Evolutionary conservation across 2,113 vertebrate genomes (phyloP), one percentile per base, ranked within the genome.

Genomic region (Galeopterus variegatus): DNA sequence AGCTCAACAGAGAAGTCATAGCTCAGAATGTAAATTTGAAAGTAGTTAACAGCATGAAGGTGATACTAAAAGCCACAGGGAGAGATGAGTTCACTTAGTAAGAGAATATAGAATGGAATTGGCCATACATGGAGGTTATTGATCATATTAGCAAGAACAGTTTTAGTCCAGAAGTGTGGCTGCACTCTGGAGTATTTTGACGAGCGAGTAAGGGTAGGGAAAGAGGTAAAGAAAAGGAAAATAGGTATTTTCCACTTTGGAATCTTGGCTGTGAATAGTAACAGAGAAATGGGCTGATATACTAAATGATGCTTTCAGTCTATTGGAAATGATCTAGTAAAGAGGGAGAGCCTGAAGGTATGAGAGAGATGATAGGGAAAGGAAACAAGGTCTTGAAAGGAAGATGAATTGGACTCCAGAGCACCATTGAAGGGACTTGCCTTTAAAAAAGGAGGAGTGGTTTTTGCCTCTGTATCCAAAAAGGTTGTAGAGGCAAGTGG

Each of bases 1-100:
- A 64, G 28, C 33, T 87, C 77, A 91, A 69, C 48, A 91, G 76
- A 94, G 41, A 76, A 88, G 23, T 91, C 50, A 54, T 62, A 75
- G 33, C 69, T 69, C 82, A 60, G 83, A 92, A 82, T 76, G 17
- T 54, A 62, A 82, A 52, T 41, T 64, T 94, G n/a, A 87, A 41
- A 45, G 21, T 60, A 65, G 36, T 72, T 90, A 81, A 52, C 69
- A 77, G 23, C 18, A 67, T 70, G 83, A 76, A 85, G 24, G 24
- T 86, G 23, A 13, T 90, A 70, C 17, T 85, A 48, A 90, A 84
- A 64, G 36, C 19, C 33, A 54, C 45, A 50, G 69, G 19, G n/a
- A 88, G 54, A 88, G 58, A 23, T 80, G 13, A 50, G 65, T 14
- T 80, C n/a, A 52, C 77, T 24, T 67, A 81, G 58, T 58, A 73